phyloP scores from a whole-genome alignment of 2,113 vertebrate genomes.

The Phrynosoma platyrhinos region DNA sequence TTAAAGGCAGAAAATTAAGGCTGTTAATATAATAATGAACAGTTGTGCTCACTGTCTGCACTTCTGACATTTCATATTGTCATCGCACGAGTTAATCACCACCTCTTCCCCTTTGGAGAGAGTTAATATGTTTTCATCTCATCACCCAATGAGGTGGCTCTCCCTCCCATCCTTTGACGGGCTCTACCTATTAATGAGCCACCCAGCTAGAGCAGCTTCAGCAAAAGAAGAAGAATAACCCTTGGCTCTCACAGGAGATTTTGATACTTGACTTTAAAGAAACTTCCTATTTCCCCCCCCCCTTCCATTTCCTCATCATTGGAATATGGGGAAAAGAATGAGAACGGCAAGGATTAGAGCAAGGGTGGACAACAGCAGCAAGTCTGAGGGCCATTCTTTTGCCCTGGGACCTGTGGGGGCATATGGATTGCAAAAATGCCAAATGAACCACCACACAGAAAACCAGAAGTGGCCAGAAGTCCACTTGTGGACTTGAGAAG shows the following conservation, averaged over 20 bases:
- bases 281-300: too few relatives aligned
- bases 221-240: slow-evolving; percentile 38
- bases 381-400: too few relatives aligned
- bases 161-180: slow-evolving; percentile 59
- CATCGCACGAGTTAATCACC: slow-evolving; percentile 69
- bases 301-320: not conserved
- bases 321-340: not conserved
- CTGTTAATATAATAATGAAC: slow-evolving; percentile 76
- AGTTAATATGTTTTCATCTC: slow-evolving; percentile 70
- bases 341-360: not conserved
- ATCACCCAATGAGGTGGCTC: slow-evolving; percentile 62
- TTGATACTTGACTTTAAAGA: not conserved
- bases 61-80: slow-evolving; percentile 73
- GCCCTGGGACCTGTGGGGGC: too few relatives aligned
- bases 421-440: too few relatives aligned
- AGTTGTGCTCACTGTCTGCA: slow-evolving; percentile 73
- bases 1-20: slow-evolving; percentile 77
- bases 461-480: too few relatives aligned
- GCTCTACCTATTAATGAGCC: slow-evolving; percentile 68
- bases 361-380: not conserved
- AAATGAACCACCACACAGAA: too few relatives aligned
- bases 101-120: slow-evolving; percentile 62
- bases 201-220: not conserved
- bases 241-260: not conserved
- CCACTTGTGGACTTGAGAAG: too few relatives aligned